Base-by-base conservation (phyloP, 2,113 vertebrate genomes). In the Mormyrus lacerda region DNA sequence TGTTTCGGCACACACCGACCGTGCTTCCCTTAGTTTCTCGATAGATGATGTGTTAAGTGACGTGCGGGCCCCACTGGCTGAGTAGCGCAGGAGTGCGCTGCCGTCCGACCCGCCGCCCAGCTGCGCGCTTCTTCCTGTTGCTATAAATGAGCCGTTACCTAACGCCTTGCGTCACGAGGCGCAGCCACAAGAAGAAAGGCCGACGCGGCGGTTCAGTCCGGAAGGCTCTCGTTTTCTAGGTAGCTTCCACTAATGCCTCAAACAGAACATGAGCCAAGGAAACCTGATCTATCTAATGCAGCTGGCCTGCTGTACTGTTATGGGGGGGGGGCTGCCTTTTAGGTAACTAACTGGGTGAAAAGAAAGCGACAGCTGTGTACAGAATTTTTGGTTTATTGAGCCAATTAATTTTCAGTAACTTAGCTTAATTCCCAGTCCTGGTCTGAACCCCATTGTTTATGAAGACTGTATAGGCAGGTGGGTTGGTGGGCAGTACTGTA, bases 271-370 rank as follows among this genome's bases (percentile, higher is more conserved):
- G 65, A 83, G 89, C 87, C 55, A 6, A 82, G 91, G 92, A 94
- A 95, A 95, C 93, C 93, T 93, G 93, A 94, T 94, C 45, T 92
- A 35, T 92, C 92, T 94, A 94, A 94, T 94, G 92, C 93, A 94
- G 93, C 93, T 93, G 93, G 94, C 91, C 92, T 94, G 93, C 95
- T 95, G 93, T 95, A 94, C 89, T 93, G 91, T 53, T 53, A 21
- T 21, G 53, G 19, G 53, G 1, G 17, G 48, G 48, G 47, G 19
- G 51, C 91, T 89, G 91, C 92, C 93, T 69, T 31, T 69, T 69
- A 69, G 61, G 61, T 31, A 31, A 69, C 27, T 69, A 31, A 31
- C 61, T 69, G 61, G 61, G 0, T 69, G 61, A 31, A 69, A 69
- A 31, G 61, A 69, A 69, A 69, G 9, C 61, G 3, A 31, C 27